Conservation (phyloP, 2,888 invertebrate species). For the Apodemia hepburni region DNA sequence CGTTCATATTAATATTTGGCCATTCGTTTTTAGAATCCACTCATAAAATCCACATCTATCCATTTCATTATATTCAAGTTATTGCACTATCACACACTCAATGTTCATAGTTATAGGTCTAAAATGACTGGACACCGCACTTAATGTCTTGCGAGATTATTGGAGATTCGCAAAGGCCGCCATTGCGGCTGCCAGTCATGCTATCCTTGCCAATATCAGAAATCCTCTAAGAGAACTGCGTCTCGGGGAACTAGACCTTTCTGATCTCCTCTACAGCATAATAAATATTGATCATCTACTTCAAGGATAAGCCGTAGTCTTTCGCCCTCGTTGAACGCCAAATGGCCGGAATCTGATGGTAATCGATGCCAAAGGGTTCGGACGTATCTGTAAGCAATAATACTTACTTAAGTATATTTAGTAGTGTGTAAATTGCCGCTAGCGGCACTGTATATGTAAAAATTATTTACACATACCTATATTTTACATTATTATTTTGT, state of each 20-base stretch:
- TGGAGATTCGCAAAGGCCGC: constrained; percentile 57
- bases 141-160: constrained; percentile 25
- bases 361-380: constrained; percentile 86
- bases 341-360: constrained; percentile 88
- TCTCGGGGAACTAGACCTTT: constrained; percentile 88
- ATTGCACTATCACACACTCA: constrained; percentile 21
- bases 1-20: constrained; percentile 17
- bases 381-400: constrained; percentile 75
- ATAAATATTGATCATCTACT: constrained; percentile 87
- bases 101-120: background rate
- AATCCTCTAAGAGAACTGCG: constrained; percentile 80
- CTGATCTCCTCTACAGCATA: constrained; percentile 87
- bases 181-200: constrained; percentile 68
- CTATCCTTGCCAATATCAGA: constrained; percentile 72
- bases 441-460: no score
- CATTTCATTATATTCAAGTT: constrained; percentile 18
- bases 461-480: no score
- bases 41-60: background rate
- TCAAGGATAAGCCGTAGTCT: constrained; percentile 86
- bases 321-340: constrained; percentile 89
- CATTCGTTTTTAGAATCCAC: constrained; percentile 9
- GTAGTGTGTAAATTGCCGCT: no score
- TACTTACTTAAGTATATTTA: no score
- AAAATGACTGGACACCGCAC: constrained; percentile 8
- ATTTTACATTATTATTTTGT: no score